Base-by-base conservation (phyloP, 2,113 vertebrate genomes). In the Mesoclemmys tuberculata region DNA sequence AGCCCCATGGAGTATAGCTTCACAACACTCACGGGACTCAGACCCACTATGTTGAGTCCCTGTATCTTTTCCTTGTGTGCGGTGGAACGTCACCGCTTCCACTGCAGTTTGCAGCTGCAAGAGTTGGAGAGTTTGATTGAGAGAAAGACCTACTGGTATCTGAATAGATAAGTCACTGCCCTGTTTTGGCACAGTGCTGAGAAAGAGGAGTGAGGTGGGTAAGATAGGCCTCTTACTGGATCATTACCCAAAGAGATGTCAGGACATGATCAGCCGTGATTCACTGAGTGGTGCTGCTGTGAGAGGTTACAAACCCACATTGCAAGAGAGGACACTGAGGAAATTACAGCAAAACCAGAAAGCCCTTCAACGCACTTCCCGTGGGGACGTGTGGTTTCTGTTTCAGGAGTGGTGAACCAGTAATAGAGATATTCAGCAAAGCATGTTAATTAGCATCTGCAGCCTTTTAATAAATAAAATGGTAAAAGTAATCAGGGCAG, bases 201-300 rank as follows among this genome's bases (percentile, higher is more conserved):
- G 93, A 80, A 29, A 9, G 90, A 89, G 91, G 88, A 88, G 87
- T 31, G 86, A 95, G 91, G 44, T 0, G 9, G 79, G 52, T 35
- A 31, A 84, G 93, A 84, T 52, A 83, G 55, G 11, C 84, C 92
- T 94, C 80, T 9, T 80, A 71, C 52, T 49, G 87, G 38, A 80
- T 94, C 54, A 29, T 41, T 75, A 90, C 86, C 88, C 94, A 92
- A 41, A 85, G 94, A 94, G 90, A 88, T 68, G 26, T 27, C 90
- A 82, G 93, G 90, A 94, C 88, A 96, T 89, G 93, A 93, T 93
- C 93, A 92, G 93, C 87, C 58, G 55, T 90, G 91, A 93, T 80
- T 96, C 94, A 92, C 82, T 80, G 88, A 95, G 90, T 52, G 81
- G 5, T 1, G 44, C 77, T 79, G 1, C 88, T 92, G 85, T 68